Base-by-base conservation (phyloP, 2,113 vertebrate genomes). In the Leptodactylus fuscus region DNA sequence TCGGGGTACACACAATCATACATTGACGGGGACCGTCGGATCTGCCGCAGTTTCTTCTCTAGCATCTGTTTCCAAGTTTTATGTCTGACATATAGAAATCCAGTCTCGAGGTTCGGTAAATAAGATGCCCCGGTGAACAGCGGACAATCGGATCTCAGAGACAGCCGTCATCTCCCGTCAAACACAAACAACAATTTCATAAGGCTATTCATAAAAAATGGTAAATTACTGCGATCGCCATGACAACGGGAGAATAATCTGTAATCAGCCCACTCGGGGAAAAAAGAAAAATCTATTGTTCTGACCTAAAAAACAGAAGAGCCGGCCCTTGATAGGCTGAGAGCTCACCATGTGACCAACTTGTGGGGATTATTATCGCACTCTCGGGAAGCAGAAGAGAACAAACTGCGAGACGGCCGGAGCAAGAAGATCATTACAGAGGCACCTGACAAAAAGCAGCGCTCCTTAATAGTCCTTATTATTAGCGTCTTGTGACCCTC, bases 241-340 rank as follows among this genome's bases (percentile, higher is more conserved):
- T 82, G 67, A 55, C 81, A 82, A 82, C 81, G 16, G 36, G 11
- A 73, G 71, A 73, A 82, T 82, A 73, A 34, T 34, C 48, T 34
- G 67, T 73, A 73, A 82, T 82, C 81, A 82, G 36, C 29, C 46
- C 34, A n/a, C n/a, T 18, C 13, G 11, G 49, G 51, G 20, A 36
- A 58, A 73, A 12, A 38, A 53, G 32, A 73, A 71, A 22, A 73
- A 82, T 82, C 81, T 73, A 82, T 73, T 82, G 67, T 82, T 73
- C 81, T 82, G 81, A 82, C 81, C 67, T 71, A 73, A 82, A 82
- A 67, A 82, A 82, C 29, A 73, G 48, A 44, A 41, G 32, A 49
- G 32, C 46, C 7, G 81, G 16, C 11, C 8, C 1, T 0, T n/a
- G 65, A 70, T 82, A 71, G 81, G 81, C 29, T 5, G 44, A 38